These are phyloP conservation scores for Toxostoma redivivum DNA, from an alignment of 2,113 vertebrate species.

Conservation along the genomic window DNA sequence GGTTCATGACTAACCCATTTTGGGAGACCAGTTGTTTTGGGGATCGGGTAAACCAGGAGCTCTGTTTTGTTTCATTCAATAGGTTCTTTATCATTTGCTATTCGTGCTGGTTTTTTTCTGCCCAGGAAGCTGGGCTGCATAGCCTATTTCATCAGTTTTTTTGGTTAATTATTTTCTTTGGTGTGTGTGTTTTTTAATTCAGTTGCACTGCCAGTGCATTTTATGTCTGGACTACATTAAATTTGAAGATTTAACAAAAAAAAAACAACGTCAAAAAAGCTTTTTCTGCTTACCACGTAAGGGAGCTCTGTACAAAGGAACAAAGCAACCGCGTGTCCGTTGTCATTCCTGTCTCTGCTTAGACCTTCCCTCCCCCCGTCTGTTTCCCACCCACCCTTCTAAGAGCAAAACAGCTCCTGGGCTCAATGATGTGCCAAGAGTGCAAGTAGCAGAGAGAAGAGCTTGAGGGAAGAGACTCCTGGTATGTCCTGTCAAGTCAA, in stretches of 20 bases:
- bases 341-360: not conserved
- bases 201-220: not conserved
- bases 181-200: not conserved
- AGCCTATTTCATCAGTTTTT: not conserved
- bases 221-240: not conserved
- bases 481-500: constrained; percentile 32
- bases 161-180: not conserved
- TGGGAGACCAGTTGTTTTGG: not conserved
- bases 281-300: not conserved
- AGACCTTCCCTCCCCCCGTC: not conserved
- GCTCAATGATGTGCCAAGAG: not conserved
- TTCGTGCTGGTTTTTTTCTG: not conserved
- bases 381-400: not conserved
- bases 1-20: not conserved
- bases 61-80: not conserved
- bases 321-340: accelerated
- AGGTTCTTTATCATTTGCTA: not conserved
- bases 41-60: not conserved
- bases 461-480: constrained; percentile 31
- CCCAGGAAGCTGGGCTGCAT: not conserved
- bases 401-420: constrained; percentile 11
- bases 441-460: not conserved
- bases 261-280: not conserved
- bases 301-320: not conserved
- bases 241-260: not conserved